phyloP scores from a whole-genome alignment of 1,140 invertebrate genomes.

The Heliconius himera region DNA sequence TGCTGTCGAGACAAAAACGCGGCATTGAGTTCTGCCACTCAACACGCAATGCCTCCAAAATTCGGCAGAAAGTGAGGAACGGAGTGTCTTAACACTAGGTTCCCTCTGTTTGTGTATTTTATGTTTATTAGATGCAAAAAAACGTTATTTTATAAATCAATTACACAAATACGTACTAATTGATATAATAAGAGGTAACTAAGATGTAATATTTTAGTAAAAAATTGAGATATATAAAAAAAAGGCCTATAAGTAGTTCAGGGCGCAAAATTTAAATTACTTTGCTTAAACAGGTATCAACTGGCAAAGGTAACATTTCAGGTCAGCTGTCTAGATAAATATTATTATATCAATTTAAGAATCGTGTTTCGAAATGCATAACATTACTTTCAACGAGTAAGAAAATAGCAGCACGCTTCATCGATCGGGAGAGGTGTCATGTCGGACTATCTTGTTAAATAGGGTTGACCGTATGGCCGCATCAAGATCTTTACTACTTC shows the following conservation, averaged over 20 bases:
- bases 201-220: neutral
- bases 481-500: slow-evolving; percentile 33
- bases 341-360: slow-evolving; percentile 24
- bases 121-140: too few species aligned
- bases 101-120: too few species aligned
- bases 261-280: neutral
- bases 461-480: slow-evolving; percentile 45
- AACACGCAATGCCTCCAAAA: too few species aligned
- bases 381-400: slow-evolving; percentile 41
- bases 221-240: neutral
- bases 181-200: too few species aligned
- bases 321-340: neutral
- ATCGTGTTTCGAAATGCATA: slow-evolving; percentile 18
- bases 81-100: too few species aligned
- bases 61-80: too few species aligned
- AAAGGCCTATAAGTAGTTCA: neutral
- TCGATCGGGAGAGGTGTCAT: slow-evolving; percentile 54
- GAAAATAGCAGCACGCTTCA: slow-evolving; percentile 53
- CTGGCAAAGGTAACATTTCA: neutral
- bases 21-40: too few species aligned
- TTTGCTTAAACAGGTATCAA: neutral
- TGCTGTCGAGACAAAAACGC: too few species aligned
- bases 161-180: too few species aligned
- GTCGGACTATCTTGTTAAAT: slow-evolving; percentile 55
- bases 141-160: too few species aligned